Evolutionary conservation across 2,888 invertebrate species (phyloP).

Genomic region (Spisula solida): DNA sequence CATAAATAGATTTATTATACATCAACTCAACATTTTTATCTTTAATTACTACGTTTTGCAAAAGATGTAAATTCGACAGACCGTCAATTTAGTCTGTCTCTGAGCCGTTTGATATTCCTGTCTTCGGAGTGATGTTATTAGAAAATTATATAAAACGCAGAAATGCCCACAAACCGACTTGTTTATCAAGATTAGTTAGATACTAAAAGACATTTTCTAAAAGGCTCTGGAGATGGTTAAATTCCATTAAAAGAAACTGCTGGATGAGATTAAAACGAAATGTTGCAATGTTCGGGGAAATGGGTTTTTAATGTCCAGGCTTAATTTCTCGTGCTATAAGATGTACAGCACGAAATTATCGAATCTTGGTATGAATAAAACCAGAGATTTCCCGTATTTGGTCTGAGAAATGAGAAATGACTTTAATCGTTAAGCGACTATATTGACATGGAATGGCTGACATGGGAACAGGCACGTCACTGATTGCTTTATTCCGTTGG

Average conservation of each 20-base stretch:
- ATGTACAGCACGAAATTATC: constrained; percentile 15
- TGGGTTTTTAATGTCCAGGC: constrained; percentile 42
- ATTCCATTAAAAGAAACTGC: constrained; percentile 61
- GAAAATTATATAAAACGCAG: constrained; percentile 49
- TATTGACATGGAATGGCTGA: neutral
- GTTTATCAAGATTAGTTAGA: constrained; percentile 53
- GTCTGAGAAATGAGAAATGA: constrained; percentile 13
- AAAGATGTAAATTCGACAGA: constrained; percentile 49
- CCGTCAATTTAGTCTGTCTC: constrained; percentile 41
- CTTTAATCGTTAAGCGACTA: neutral
- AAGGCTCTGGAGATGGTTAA: constrained; percentile 58
- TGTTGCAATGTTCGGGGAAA: constrained; percentile 40
- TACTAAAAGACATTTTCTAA: constrained; percentile 40
- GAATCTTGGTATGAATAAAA: neutral
- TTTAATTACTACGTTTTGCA: constrained; percentile 44
- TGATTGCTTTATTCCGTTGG: too few relatives aligned
- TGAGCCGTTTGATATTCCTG: constrained; percentile 37
- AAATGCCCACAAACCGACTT: neutral
- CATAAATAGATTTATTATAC: constrained; percentile 46
- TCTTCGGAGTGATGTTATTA: constrained; percentile 38
- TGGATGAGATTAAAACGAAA: constrained; percentile 56
- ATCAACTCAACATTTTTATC: constrained; percentile 48
- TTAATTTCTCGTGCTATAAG: constrained; percentile 1
- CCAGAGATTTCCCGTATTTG: neutral
- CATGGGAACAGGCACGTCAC: neutral